Base-by-base conservation (phyloP, 2,113 vertebrate genomes). In the Laterallus jamaicensis region DNA sequence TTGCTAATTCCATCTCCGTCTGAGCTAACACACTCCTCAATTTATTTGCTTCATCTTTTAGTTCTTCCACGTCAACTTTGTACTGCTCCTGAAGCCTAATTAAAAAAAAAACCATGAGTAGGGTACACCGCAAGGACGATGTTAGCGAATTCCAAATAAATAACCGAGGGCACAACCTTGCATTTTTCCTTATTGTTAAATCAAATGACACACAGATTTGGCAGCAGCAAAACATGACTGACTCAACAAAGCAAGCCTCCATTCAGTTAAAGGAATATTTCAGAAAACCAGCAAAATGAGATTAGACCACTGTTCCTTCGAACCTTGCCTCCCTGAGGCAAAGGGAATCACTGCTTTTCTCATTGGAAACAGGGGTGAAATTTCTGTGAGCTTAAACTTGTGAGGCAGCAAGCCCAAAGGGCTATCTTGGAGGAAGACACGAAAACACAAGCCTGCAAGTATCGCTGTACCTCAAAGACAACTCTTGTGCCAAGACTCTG, bases 61-160 rank as follows among this genome's bases (percentile, higher is more conserved):
- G n/a, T n/a, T n/a, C n/a, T n/a, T n/a, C n/a, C n/a, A n/a, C n/a
- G n/a, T n/a, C 98, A 77, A 92, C 82, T n/a, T 83, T 73, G n/a
- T 99, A 98, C 29, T 96, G 96, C 96, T 99, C 98, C 95, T 99
- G 98, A 91, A 99, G 97, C 76, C 99, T 99, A 97, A 81, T 10
- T n/a, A n/a, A n/a, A 69, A 42, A 97, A 93, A 69, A 49, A 96
- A 84, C 9, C 18, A 91, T 92, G 79, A 90, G 92, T 31, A 96
- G 29, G 20, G 12, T 83, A 88, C 12, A 69, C 22, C 26, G 42
- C 21, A 83, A 49, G 24, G 88, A 71, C 50, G 58, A 79, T 63
- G 13, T 73, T 63, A 78, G n/a, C 11, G 80, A 90, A 44, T 8
- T 59, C 12, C 16, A 85, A 87, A 62, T 50, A 82, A 66, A 35